Evolutionary conservation across 1,140 invertebrate species (phyloP), one percentile per base, ranked within the genome.

Genomic region (Temnothorax curvispinosus): DNA sequence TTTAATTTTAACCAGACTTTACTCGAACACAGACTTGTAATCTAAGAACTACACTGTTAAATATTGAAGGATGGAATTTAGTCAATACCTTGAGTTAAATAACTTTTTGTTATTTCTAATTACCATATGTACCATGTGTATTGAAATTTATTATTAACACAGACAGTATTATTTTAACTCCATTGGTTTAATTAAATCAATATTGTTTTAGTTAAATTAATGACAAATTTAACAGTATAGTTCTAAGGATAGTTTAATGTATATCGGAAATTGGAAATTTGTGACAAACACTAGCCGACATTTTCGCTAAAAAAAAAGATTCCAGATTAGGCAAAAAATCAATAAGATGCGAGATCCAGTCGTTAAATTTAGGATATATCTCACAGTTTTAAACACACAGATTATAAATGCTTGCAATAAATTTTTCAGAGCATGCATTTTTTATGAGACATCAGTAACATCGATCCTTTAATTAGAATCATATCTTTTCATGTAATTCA

Each of bases 1-100:
- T 78, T 64, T 47, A 47, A 78, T 77, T 67, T 69, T 64, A 64
- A 50, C 15, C 58, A 35, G 18, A 41, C 7, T 60, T 71, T 47
- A 27, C 11, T 47, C 13, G 3, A 18, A 56, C 13, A 50, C 21
- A 8, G 11, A 8, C 41, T 76, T 44, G 21, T 44, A 35, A 76
- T 58, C 1, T 35, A 21, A 52, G 4, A 74, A 54, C 15, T 3
- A 27, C 27, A 27, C 27, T 27, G 27, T 27, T 27, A 27, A 27
- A 27, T 27, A 27, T 27, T 27, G 27, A 27, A 27, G 27, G 27
- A 27, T 27, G 27, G 27, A 27, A 27, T 27, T 27, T 27, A 27
- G 27, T 27, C 27, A 27, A 27, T 27, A 27, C 27, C 27, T 27
- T 27, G 27, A 27, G 27, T 27, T 27, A 27, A 27, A 27, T 27